Evolutionary conservation across 2,113 vertebrate species (phyloP), one percentile per base, ranked within the genome.

Genomic region (Leptosomus discolor): DNA sequence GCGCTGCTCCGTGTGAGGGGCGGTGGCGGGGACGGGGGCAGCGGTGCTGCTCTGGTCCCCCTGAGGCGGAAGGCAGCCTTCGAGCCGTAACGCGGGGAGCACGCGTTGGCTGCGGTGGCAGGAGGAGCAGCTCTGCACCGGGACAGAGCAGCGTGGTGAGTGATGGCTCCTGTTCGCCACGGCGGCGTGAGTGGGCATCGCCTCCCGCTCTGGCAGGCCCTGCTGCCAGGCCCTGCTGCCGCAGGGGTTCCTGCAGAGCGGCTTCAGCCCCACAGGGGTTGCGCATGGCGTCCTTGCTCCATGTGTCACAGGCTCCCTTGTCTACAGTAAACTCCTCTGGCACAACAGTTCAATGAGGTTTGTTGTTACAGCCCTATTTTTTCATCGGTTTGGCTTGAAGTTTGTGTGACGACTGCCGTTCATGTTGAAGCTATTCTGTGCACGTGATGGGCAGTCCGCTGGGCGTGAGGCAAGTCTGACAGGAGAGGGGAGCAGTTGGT

Each of bases 151-250:
- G 58, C 5, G 10, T 17, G 8, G 21, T 3, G 1, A 21, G 34
- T 11, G 2, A 36, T 0, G 48, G 32, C 57, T 54, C 20, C 37
- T 10, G 32, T 9, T 41, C 9, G 43, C 50, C 67, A 7, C 24
- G 27, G 41, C 86, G 14, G 14, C 6, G 14, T 6, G 24, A 0
- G 19, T 19, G 24, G 61, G 3, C 19, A 46, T 12, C 43, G 0
- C 26, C 29, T 13, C 54, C 26, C 18, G 22, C 84, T 21, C 39
- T 50, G 48, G 64, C 5, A 36, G 8, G 34, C 58, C 5, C 24
- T 1, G 6, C n/a, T 2, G 0, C 60, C 3, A 0, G 22, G 23
- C 5, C 45, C 2, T 0, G 4, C 23, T 0, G 4, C 23, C 13
- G 1, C 16, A 2, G 70, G 0, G 10, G 9, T 26, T 15, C 20